Evolutionary conservation across 37 sponge, comb jelly and placozoan genomes (phyloP), one percentile per base, ranked within the genome.

Genomic region (Chondrilla cf. caribensis): DNA sequence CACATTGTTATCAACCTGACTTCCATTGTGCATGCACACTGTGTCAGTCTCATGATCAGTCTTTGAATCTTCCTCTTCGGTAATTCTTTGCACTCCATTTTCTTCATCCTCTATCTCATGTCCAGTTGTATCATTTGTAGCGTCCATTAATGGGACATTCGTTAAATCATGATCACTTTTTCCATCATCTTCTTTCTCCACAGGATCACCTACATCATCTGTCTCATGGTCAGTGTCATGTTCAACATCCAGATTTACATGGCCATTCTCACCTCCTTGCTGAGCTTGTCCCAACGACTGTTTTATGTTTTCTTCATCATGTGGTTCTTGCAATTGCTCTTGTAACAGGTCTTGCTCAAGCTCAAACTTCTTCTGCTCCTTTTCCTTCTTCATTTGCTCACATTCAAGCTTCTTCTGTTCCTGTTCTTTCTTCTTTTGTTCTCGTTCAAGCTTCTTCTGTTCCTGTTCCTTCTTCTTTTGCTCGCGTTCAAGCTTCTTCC

Each of bases 311-410:
- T 85, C 72, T 22, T 77, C 78, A 60, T 77, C 65, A 18, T 18
- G 72, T 55, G 6, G 19, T 86, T 71, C 80, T 80, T 80, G 58
- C 43, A 3, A n/a, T n/a, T n/a, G n/a, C n/a, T n/a, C n/a, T n/a
- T n/a, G n/a, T n/a, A n/a, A n/a, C n/a, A n/a, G n/a, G n/a, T 47
- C 51, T 11, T 47, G 51, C 51, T 47, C 51, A n/a, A n/a, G n/a
- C n/a, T n/a, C n/a, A n/a, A n/a, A n/a, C n/a, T 54, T 78, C 58
- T 25, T 41, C 80, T 33, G 72, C 44, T 36, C 38, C 47, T 24
- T 65, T 24, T 11, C 11, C 62, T 28, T 35, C 73, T 5, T 70
- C 41, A 32, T 70, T 67, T n/a, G 70, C 44, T 70, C 43, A 4
- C 1, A 35, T 42, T 57, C 40, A 22, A 28, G 54, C 58, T 73